Conservation (phyloP, 1,140 invertebrate species). For the Venustaconcha ellipsiformis region DNA sequence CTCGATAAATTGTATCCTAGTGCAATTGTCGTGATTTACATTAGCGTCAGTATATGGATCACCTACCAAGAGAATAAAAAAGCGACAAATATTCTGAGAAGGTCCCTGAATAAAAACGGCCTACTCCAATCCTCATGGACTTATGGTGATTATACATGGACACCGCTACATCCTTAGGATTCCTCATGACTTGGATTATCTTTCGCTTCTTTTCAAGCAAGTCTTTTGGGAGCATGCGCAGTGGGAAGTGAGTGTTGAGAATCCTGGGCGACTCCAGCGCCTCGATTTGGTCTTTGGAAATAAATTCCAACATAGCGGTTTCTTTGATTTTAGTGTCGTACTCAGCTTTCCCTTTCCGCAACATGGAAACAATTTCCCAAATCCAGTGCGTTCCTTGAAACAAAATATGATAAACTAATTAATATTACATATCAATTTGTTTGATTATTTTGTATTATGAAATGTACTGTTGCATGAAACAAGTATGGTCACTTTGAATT, state of each 20-base stretch:
- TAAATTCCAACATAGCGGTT: slow-evolving; percentile 29
- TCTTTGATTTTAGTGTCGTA: slow-evolving; percentile 23
- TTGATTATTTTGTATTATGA: background rate
- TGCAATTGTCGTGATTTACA: too few species aligned
- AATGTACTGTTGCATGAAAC: too few species aligned
- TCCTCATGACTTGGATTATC: slow-evolving; percentile 6
- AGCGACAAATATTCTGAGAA: too few species aligned
- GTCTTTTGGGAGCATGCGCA: slow-evolving; percentile 7
- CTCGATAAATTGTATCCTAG: too few species aligned
- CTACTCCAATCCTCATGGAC: too few species aligned
- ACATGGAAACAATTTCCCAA: slow-evolving; percentile 34
- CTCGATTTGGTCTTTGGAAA: background rate
- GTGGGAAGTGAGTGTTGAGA: slow-evolving; percentile 13
- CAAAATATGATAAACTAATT: background rate
- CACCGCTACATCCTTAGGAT: slow-evolving; percentile 16
- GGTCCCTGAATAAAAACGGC: too few species aligned
- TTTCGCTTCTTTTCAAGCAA: slow-evolving; percentile 6
- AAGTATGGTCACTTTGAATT: too few species aligned
- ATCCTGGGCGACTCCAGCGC: background rate
- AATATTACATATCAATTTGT: background rate
- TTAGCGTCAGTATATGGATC: too few species aligned
- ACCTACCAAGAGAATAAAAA: too few species aligned
- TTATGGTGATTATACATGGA: slow-evolving; percentile 5
- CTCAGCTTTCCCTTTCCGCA: slow-evolving; percentile 28
- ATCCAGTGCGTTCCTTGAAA: slow-evolving; percentile 29